Percentiles rank a stretch among this genome's conserved stretches.
Conservation (phyloP, 2,888 invertebrate species). For the Cephonodes hylas region DNA sequence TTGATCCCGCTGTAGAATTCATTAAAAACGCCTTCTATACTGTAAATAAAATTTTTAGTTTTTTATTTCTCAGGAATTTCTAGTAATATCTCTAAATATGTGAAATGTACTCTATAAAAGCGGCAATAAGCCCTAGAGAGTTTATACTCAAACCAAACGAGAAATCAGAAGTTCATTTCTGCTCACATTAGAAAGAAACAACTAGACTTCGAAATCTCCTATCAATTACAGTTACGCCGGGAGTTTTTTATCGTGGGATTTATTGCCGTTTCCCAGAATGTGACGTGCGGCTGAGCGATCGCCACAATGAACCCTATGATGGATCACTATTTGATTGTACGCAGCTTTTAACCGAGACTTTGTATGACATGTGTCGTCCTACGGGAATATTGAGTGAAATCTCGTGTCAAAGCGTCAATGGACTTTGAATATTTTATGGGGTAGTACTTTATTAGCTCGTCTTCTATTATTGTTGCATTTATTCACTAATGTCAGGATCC, state of each 20-base stretch:
- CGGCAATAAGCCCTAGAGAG: too few relatives aligned
- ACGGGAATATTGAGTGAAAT: background rate
- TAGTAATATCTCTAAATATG: too few relatives aligned
- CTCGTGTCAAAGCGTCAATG: background rate
- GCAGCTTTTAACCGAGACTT: slow-evolving; percentile 1
- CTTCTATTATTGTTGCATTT: background rate
- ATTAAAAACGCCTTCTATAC: too few relatives aligned
- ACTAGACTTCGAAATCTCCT: background rate
- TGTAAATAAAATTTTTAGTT: too few relatives aligned
- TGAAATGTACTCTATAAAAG: too few relatives aligned
- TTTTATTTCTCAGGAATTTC: too few relatives aligned
- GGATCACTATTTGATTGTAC: slow-evolving; percentile 2
- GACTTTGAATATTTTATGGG: background rate
- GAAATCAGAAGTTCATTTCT: too few relatives aligned
- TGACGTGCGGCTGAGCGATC: slow-evolving; percentile 11
- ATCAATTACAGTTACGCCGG: background rate
- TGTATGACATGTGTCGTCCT: background rate
- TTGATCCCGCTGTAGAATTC: too few relatives aligned
- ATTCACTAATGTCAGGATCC: background rate
- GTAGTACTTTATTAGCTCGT: background rate
- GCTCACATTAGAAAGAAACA: too few relatives aligned
- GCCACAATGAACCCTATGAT: slow-evolving; percentile 3
- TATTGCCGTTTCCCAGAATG: slow-evolving; percentile 12
- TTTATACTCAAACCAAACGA: too few relatives aligned
- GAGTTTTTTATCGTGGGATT: slow-evolving; percentile 14